phyloP scores from a whole-genome alignment of 2,888 invertebrate species.

The Ephialtes manifestator region DNA sequence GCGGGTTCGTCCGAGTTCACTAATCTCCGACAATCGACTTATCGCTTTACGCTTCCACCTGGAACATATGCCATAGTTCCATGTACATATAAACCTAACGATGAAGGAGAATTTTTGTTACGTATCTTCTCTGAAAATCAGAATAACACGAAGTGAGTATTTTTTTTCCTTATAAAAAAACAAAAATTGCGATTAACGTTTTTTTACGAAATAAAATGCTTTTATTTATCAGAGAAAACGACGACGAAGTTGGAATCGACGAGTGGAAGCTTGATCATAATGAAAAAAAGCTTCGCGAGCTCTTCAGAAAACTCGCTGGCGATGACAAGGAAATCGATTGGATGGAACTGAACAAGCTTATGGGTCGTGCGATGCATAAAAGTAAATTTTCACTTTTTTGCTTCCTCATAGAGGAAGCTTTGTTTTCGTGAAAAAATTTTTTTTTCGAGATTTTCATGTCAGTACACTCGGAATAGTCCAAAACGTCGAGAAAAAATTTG shows the following conservation, averaged over 20 bases:
- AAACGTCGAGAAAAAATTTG: too few species aligned
- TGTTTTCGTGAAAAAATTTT: too few species aligned
- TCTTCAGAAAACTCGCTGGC: too few species aligned
- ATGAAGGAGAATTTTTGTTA: constrained; percentile 98
- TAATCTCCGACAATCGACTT: constrained; percentile 97
- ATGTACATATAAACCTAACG: constrained; percentile 98
- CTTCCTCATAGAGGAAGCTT: too few species aligned
- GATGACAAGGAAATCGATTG: too few species aligned
- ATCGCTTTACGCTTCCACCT: constrained; percentile 96
- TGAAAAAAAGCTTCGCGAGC: too few species aligned
- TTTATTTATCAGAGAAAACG: constrained; percentile 93
- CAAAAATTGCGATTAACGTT: not conserved
- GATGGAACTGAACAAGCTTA: too few species aligned
- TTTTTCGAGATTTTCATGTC: too few species aligned
- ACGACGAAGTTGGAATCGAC: constrained; percentile 94
- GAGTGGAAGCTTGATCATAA: too few species aligned
- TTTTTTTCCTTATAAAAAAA: not conserved
- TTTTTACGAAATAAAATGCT: constrained; percentile 54
- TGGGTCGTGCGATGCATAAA: too few species aligned
- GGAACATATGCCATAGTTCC: constrained; percentile 98
- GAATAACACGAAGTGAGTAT: constrained; percentile 94
- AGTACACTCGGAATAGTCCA: too few species aligned
- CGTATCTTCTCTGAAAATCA: constrained; percentile 97
- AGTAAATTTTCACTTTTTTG: too few species aligned
- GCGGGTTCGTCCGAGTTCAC: constrained; percentile 97